Evolutionary conservation across 2,888 invertebrate species (phyloP), one percentile per base, ranked within the genome.

Genomic region (Caenorhabditis sp.): DNA sequence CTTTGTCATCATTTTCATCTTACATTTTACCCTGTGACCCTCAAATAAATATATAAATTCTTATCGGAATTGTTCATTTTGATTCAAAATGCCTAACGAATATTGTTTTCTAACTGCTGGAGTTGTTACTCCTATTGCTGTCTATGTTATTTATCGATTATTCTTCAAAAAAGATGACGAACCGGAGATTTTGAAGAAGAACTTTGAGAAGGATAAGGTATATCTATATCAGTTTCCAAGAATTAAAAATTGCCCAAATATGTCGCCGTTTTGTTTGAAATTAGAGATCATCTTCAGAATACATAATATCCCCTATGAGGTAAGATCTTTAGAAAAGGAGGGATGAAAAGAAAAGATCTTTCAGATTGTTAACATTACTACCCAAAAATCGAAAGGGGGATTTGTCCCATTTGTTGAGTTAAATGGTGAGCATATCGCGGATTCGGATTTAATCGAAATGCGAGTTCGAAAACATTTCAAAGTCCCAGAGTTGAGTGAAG

Each of bases 201-300:
- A 80, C 26, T 80, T 63, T 59, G 77, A 82, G 49, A 70, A 79
- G 50, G 84, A 85, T 60, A 76, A 77, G 5, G 85, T 85, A 17
- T 85, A 85, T 53, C 73, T 85, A 38, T 85, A 83, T 53, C 82
- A 85, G 53, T 86, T 85, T 67, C 78, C 79, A 14, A 72, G 83
- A n/a, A 69, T 80, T 17, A 77, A 78, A 4, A 70, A 80, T 23
- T 69, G 78, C 17, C 85, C 84, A 53, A 86, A 83, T 67, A 68
- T 85, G 25, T 85, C 85, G n/a, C 85, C 85, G 10, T 86, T 77
- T 67, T 85, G 85, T 60, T 66, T 85, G 66, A 85, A 85, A 62
- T 52, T 85, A 8, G 85, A 85, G 66, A 79, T 84, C 17, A 80
- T 82, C 31, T 77, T 85, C 20, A 76, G 85, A 26, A 78, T 82